Percentiles rank a stretch among this genome's conserved stretches.
These are phyloP conservation scores for Spodoptera picta DNA, from an alignment of 2,888 invertebrate species.

Conservation along the genomic window DNA sequence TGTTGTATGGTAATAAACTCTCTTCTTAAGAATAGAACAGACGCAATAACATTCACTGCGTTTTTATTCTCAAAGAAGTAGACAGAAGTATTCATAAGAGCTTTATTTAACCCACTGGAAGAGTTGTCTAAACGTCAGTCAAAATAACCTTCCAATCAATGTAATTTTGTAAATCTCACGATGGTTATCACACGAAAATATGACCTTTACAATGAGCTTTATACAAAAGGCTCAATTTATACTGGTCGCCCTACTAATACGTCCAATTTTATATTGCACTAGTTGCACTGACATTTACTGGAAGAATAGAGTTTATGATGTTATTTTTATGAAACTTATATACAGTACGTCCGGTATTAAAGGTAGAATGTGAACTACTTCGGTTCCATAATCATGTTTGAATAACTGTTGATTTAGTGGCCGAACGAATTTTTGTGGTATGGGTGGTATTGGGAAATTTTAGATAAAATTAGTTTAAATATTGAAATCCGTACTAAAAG, in stretches of 20 bases:
- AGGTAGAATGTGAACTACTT: constrained; percentile 49
- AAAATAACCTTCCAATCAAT: no score
- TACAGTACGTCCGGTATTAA: constrained; percentile 35
- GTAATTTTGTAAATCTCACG: no score
- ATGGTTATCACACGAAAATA: no score
- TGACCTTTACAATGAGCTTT: background rate
- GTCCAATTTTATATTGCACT: constrained; percentile 36
- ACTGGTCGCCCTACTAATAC: constrained; percentile 13
- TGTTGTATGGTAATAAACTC: no score
- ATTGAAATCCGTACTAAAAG: no score
- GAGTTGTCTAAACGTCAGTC: no score
- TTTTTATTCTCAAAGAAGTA: no score
- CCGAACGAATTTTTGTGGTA: constrained; percentile 12
- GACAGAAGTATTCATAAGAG: no score
- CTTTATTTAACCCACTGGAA: no score
- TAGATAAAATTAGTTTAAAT: no score
- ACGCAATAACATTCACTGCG: no score
- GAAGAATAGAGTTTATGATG: constrained; percentile 31
- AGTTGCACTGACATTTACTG: constrained; percentile 33
- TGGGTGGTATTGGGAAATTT: constrained; percentile 15
- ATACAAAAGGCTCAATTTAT: background rate
- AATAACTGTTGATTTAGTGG: constrained; percentile 33
- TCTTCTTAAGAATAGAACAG: no score
- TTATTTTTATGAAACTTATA: constrained; percentile 28
- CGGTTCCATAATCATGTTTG: constrained; percentile 43